Evolutionary conservation across 2,888 invertebrate genomes (phyloP), one percentile per base, ranked within the genome.

Genomic region (Tetragonisca angustula): DNA sequence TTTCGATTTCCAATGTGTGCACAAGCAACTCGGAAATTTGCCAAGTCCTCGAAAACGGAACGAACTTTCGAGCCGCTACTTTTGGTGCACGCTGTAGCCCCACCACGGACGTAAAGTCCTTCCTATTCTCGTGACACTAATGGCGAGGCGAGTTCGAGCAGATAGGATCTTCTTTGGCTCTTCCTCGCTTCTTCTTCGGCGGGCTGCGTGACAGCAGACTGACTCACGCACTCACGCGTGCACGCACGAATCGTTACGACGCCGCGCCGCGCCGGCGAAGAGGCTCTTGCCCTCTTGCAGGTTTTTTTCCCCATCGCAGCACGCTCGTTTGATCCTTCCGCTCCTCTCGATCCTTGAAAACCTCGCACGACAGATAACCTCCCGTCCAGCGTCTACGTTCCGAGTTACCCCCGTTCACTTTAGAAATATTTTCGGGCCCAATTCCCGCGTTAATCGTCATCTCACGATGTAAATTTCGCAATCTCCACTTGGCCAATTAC

Each of bases 171-270:
- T 76, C 80, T 88, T 79, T 70, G 81, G 56, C 78, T 81, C 71
- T 85, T 86, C 82, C 87, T 78, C 65, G 77, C 71, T 83, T 87
- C 71, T 83, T 87, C 82, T 86, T 84, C 74, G 59, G 85, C 87
- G 88, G 80, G 84, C 92, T 92, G 92, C 93, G 92, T 93, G 93
- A 91, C 92, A 90, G 91, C 87, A 83, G 74, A 77, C 83, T 68
- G 83, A 84, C 88, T 88, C 90, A 87, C 88, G 90, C 91, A 91
- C 85, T 88, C 87, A 87, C 88, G 90, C 87, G 84, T 79, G 83
- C 77, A 79, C 79, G 82, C 87, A 86, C 78, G 87, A 79, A 83
- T 84, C 83, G 79, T 79, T 72, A 76, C 74, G 32, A 52, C 19
- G 50, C 1, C 4, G 64, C 19, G 64, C 73, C 43, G 43, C 43